These are phyloP conservation scores for Idaea aversata DNA, from an alignment of 2,888 invertebrate genomes.

Conservation along the genomic window DNA sequence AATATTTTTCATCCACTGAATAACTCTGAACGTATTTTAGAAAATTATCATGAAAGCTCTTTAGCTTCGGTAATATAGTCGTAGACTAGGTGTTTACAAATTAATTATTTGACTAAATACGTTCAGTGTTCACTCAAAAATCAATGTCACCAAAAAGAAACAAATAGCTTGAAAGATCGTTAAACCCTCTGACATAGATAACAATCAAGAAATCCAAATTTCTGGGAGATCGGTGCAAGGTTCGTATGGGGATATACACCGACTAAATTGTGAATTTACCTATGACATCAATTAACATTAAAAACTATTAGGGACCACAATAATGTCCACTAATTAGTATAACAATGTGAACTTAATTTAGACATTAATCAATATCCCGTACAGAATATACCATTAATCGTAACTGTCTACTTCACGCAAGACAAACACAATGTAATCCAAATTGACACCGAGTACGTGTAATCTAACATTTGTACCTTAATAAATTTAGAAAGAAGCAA, in stretches of 20 bases:
- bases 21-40: background rate
- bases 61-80: background rate
- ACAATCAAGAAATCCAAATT: constrained; percentile 25
- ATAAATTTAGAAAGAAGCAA: constrained; percentile 55
- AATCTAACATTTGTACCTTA: constrained; percentile 71
- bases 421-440: constrained; percentile 34
- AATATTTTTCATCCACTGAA: background rate
- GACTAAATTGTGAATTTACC: constrained; percentile 61
- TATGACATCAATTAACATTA: constrained; percentile 74
- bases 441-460: constrained; percentile 58
- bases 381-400: constrained; percentile 37
- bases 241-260: constrained; percentile 61
- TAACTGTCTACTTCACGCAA: constrained; percentile 19
- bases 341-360: constrained; percentile 71
- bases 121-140: background rate
- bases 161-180: constrained; percentile 13
- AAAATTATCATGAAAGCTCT: background rate
- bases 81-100: background rate
- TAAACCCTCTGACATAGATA: constrained; percentile 25
- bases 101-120: background rate
- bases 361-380: constrained; percentile 54
- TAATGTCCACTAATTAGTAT: constrained; percentile 63
- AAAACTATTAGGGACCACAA: constrained; percentile 61
- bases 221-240: constrained; percentile 64
- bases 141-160: background rate